Percentiles rank a stretch among this genome's conserved stretches.
These are phyloP conservation scores for Pristiophorus japonicus DNA, from an alignment of 2,113 vertebrate species.

Conservation along the genomic window DNA sequence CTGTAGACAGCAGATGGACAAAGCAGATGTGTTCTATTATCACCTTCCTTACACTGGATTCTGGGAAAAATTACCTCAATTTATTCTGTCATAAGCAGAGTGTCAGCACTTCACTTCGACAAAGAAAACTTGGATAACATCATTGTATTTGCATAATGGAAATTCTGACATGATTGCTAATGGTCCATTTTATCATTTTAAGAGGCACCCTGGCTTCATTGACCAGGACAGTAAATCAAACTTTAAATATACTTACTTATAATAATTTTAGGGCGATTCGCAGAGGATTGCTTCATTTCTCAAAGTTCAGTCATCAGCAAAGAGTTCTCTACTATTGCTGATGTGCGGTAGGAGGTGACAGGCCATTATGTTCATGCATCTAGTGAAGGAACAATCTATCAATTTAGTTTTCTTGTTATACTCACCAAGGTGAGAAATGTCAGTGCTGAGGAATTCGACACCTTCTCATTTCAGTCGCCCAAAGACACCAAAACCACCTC, in stretches of 20 bases:
- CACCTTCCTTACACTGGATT: slow-evolving; percentile 8
- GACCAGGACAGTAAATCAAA: background rate
- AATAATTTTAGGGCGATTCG: background rate
- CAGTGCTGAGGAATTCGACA: background rate
- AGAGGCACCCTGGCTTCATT: background rate
- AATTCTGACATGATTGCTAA: background rate
- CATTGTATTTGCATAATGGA: background rate
- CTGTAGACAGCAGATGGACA: slow-evolving; percentile 24
- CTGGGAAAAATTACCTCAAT: slow-evolving; percentile 19
- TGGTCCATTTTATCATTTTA: background rate
- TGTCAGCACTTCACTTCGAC: background rate
- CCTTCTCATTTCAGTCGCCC: background rate
- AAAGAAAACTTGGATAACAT: slow-evolving; percentile 4
- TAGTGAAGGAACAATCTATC: background rate
- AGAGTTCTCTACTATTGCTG: background rate
- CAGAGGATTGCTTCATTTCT: background rate
- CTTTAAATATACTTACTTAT: background rate
- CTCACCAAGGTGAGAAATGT: background rate
- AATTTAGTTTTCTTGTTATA: background rate
- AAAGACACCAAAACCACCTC: background rate
- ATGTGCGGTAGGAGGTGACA: background rate
- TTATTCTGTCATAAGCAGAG: slow-evolving; percentile 18
- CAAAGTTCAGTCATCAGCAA: background rate
- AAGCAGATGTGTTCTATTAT: slow-evolving; percentile 33
- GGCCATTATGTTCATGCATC: background rate